Evolutionary conservation across 2,113 vertebrate genomes (phyloP).

Genomic region (Passer montanus): DNA sequence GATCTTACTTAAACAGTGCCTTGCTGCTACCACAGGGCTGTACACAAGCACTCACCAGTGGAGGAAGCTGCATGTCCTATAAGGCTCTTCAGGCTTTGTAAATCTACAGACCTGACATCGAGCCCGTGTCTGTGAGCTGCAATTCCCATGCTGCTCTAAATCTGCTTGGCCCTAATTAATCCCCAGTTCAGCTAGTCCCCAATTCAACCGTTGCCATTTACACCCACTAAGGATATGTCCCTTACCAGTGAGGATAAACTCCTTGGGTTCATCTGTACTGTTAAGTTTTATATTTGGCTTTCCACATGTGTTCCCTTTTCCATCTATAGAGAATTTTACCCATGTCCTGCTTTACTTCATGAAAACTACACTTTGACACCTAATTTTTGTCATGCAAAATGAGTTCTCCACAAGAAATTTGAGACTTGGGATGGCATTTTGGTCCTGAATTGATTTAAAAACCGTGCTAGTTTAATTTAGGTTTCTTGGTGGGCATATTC

Average conservation of each 20-base stretch:
- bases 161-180: background rate
- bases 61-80: background rate
- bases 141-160: background rate
- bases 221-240: background rate
- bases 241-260: background rate
- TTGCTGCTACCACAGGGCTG: background rate
- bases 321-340: background rate
- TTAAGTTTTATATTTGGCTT: background rate
- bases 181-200: background rate
- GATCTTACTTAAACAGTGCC: background rate
- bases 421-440: background rate
- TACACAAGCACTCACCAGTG: background rate
- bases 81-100: background rate
- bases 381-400: background rate
- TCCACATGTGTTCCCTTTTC: background rate
- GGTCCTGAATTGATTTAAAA: background rate
- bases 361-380: background rate
- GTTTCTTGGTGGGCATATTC: background rate
- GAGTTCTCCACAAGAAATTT: background rate
- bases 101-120: background rate
- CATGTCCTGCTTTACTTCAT: background rate
- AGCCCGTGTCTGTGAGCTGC: background rate
- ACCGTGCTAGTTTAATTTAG: background rate
- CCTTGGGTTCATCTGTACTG: background rate
- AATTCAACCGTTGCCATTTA: background rate